Evolutionary conservation across 2,113 vertebrate genomes (phyloP).

Genomic region (Burhinus oedicnemus): DNA sequence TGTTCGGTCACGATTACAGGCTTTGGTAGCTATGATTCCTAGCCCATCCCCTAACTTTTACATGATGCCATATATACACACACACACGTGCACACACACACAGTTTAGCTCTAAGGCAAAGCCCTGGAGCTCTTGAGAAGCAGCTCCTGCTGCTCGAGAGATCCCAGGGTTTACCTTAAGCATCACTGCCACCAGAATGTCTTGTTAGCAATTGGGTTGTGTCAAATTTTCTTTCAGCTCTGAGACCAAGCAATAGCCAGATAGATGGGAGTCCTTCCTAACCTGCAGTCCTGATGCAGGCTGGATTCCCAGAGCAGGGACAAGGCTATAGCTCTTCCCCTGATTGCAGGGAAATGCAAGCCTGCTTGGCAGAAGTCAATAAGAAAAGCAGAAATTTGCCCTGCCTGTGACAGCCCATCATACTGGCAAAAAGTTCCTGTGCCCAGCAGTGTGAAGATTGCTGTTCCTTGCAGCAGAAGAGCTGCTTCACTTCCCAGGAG

Average conservation of each 20-base stretch:
- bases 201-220: neutral
- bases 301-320: neutral
- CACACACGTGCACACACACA: rapidly evolving
- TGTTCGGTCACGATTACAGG: neutral
- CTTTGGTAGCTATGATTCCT: neutral
- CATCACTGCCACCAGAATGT: neutral
- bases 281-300: neutral
- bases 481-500: neutral
- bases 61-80: neutral
- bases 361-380: neutral
- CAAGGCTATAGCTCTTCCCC: neutral
- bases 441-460: neutral
- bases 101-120: neutral
- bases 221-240: neutral
- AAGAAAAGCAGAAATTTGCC: neutral
- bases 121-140: neutral
- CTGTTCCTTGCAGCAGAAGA: neutral
- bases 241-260: neutral
- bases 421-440: neutral
- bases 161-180: neutral
- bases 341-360: neutral
- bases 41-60: neutral
- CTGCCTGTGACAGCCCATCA: neutral
- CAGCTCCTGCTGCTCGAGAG: neutral
- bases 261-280: neutral